Evolutionary conservation across 2,113 vertebrate species (phyloP).

Genomic region (Formicarius rufipectus): DNA sequence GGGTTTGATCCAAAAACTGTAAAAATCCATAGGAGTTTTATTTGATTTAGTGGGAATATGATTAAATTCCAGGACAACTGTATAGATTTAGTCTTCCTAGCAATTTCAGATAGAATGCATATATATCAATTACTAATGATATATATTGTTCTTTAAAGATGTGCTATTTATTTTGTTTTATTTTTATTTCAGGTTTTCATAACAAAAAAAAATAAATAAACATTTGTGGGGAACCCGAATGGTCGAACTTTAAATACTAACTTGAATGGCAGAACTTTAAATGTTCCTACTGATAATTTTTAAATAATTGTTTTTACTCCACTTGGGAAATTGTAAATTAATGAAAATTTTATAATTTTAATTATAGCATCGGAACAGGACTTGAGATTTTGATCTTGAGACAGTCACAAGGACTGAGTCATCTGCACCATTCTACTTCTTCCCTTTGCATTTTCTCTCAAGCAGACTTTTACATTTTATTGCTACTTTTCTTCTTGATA

Average conservation of each 20-base stretch:
- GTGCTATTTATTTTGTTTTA: background rate
- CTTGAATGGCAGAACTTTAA: background rate
- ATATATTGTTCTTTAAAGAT: background rate
- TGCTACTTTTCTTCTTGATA: conserved; percentile 32
- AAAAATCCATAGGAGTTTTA: background rate
- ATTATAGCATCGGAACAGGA: background rate
- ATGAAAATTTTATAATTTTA: background rate
- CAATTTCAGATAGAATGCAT: background rate
- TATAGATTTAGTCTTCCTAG: background rate
- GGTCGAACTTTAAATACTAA: background rate
- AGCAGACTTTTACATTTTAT: background rate
- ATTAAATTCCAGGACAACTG: background rate
- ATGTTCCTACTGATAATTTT: background rate
- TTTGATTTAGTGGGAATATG: background rate
- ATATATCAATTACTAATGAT: background rate
- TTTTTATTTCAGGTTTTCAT: background rate
- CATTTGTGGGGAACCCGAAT: background rate
- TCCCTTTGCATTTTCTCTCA: background rate
- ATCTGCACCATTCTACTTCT: background rate
- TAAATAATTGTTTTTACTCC: background rate
- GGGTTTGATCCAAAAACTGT: background rate
- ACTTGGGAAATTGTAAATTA: background rate
- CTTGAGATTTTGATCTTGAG: conserved; percentile 3
- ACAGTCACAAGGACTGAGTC: background rate
- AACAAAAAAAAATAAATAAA: background rate